Evolutionary conservation across 2,797 vertebrate species (phyloP).

Genomic region (Valencia hispanica): DNA sequence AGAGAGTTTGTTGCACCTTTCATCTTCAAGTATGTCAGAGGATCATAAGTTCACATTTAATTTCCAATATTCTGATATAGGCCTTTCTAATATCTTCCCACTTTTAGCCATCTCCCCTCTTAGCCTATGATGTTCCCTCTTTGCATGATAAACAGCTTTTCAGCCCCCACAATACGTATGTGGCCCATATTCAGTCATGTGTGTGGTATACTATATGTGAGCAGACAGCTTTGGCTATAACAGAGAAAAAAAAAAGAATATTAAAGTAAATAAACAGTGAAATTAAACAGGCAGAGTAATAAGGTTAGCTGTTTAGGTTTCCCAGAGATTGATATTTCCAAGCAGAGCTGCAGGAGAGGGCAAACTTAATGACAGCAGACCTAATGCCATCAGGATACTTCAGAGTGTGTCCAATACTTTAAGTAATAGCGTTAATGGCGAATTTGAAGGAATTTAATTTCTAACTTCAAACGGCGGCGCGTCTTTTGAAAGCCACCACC

Average conservation of each 20-base stretch:
- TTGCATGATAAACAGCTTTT: constrained; percentile 83
- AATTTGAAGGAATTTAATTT: constrained; percentile 86
- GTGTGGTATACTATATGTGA: constrained; percentile 48
- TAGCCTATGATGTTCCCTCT: constrained; percentile 78
- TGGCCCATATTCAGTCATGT: constrained; percentile 79
- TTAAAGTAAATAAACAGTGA: constrained; percentile 77
- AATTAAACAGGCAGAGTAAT: constrained; percentile 78
- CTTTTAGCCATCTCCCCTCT: constrained; percentile 73
- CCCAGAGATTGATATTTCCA: constrained; percentile 76
- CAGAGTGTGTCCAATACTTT: constrained; percentile 86
- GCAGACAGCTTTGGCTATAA: constrained; percentile 61
- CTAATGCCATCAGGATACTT: constrained; percentile 82
- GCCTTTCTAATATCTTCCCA: constrained; percentile 67
- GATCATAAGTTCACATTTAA: constrained; percentile 72
- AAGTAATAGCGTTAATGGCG: constrained; percentile 85
- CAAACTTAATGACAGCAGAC: constrained; percentile 83
- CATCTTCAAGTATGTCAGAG: constrained; percentile 68
- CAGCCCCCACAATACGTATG: constrained; percentile 75
- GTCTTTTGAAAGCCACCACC: constrained; percentile 70
- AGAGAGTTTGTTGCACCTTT: constrained; percentile 59
- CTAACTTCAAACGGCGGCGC: constrained; percentile 81
- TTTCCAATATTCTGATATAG: constrained; percentile 65
- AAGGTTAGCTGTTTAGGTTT: constrained; percentile 77
- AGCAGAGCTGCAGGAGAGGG: constrained; percentile 65
- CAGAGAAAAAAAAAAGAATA: constrained; percentile 60